These are phyloP conservation scores for Allophyes oxyacanthae DNA, from an alignment of 2,888 invertebrate species.

Conservation along the genomic window DNA sequence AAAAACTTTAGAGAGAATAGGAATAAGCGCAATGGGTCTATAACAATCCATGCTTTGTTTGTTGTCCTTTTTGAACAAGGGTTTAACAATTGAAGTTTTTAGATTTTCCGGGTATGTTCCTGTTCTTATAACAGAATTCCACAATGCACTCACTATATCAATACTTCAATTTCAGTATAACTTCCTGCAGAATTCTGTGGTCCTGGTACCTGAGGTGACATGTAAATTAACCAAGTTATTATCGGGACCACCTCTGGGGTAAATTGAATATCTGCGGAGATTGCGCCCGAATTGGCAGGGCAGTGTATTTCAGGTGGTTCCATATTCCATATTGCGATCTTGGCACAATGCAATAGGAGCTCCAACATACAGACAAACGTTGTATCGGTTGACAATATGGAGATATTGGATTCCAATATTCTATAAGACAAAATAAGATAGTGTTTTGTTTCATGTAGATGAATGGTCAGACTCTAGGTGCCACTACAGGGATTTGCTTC, in stretches of 20 bases:
- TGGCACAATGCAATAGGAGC: conserved; percentile 4
- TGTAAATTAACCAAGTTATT: conserved; percentile 31
- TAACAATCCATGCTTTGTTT: too few species aligned
- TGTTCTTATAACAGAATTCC: too few species aligned
- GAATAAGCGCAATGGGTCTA: too few species aligned
- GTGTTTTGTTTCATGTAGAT: too few species aligned
- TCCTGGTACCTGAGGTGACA: conserved; percentile 15
- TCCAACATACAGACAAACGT: conserved; percentile 2
- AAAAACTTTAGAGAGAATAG: too few species aligned
- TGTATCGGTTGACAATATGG: conserved; percentile 1
- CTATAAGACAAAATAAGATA: too few species aligned
- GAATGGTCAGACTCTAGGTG: too few species aligned
- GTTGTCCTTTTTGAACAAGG: too few species aligned
- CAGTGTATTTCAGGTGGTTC: conserved; percentile 10
- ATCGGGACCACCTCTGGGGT: conserved; percentile 32
- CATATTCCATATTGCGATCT: conserved; percentile 9
- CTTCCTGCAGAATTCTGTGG: conserved; percentile 8
- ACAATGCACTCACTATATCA: conserved; percentile 6
- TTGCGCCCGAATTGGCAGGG: conserved; percentile 13
- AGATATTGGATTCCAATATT: conserved; percentile 1
- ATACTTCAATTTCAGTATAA: conserved; percentile 5
- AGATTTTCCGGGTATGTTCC: too few species aligned
- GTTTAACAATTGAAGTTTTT: too few species aligned
- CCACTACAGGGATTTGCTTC: too few species aligned
- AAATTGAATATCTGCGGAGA: conserved; percentile 34